Evolutionary conservation across 2,888 invertebrate species (phyloP).

Genomic region (Ethmia dodecea): DNA sequence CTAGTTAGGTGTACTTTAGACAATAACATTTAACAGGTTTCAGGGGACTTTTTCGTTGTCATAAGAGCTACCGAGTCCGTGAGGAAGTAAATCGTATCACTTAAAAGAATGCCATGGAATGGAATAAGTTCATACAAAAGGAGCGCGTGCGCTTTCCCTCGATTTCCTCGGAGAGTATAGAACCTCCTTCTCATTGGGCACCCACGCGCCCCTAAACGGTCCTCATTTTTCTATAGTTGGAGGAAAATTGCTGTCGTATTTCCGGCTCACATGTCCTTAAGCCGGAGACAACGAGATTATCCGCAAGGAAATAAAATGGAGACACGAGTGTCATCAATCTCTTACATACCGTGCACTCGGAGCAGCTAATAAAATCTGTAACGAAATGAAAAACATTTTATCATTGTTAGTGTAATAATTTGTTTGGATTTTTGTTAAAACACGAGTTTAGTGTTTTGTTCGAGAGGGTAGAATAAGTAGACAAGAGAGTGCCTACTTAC

Average conservation of each 20-base stretch:
- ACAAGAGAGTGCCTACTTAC: no score
- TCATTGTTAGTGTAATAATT: background rate
- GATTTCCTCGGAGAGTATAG: constrained; percentile 26
- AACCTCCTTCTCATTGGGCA: constrained; percentile 39
- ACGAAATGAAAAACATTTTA: constrained; percentile 4
- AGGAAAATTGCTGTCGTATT: constrained; percentile 73
- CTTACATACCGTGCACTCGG: constrained; percentile 36
- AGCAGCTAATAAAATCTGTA: constrained; percentile 26
- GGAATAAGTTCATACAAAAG: no score
- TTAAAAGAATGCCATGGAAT: no score
- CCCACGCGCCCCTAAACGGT: constrained; percentile 63
- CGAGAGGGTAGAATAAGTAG: no score
- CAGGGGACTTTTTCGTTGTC: no score
- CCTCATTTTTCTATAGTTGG: constrained; percentile 72
- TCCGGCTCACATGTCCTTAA: constrained; percentile 72
- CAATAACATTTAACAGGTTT: no score
- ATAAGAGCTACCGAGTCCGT: no score
- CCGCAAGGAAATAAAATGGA: constrained; percentile 69
- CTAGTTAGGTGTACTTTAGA: no score
- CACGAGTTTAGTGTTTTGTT: no score
- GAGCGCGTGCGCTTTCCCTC: constrained; percentile 20
- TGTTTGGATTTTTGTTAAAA: no score
- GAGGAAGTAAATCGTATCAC: no score
- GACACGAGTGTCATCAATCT: constrained; percentile 68
- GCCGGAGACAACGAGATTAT: constrained; percentile 74